Conservation (phyloP, 2,113 vertebrate species). For the Callaeas wilsoni region DNA sequence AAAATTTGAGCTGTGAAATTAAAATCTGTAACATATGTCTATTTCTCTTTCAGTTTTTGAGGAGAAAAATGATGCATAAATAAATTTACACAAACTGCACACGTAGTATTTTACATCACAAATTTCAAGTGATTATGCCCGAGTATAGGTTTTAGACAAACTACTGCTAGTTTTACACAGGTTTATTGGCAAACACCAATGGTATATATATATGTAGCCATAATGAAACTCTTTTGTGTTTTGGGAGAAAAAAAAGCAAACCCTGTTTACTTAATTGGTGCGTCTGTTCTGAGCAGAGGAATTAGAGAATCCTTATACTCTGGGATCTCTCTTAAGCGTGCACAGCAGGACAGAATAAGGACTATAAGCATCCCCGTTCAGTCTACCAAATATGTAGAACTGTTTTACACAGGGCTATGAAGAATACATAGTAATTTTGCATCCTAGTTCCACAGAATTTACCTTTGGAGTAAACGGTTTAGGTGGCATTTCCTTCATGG, state of each 20-base stretch:
- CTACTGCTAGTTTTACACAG: not conserved
- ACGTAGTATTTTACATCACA: not conserved
- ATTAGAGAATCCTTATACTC: not conserved
- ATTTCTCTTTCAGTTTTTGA: not conserved
- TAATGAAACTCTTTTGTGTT: not conserved
- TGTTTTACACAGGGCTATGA: not conserved
- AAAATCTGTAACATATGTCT: not conserved
- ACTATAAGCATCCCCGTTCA: not conserved
- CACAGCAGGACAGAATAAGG: not conserved
- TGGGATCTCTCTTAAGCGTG: not conserved
- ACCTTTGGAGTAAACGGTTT: fast-evolving
- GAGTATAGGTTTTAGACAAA: not conserved
- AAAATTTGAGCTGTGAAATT: not conserved
- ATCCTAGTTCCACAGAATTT: not conserved
- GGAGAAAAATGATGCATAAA: not conserved
- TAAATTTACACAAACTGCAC: not conserved
- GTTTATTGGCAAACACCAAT: not conserved
- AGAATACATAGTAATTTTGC: not conserved
- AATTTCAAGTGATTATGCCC: not conserved
- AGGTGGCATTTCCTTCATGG: not conserved
- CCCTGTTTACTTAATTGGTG: not conserved
- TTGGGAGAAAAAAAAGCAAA: not conserved
- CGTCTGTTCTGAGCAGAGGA: not conserved
- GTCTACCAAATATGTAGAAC: not conserved
- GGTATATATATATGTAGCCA: not conserved